Evolutionary conservation across 2,888 invertebrate genomes (phyloP).

Genomic region (Archips xylosteana): DNA sequence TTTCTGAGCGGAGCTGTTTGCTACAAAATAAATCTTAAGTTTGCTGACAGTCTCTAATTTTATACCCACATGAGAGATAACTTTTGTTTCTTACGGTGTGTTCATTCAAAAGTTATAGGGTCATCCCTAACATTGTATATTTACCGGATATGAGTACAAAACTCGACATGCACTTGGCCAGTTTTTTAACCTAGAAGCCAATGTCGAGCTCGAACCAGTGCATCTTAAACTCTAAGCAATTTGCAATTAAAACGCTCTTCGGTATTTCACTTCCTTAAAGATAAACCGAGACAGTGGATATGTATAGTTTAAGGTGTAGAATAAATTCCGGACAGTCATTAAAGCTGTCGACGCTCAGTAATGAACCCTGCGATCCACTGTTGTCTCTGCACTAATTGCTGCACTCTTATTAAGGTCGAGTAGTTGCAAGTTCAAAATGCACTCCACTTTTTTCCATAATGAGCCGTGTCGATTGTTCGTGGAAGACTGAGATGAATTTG

Average conservation of each 20-base stretch:
- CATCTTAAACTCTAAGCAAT: neutral
- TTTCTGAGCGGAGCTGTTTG: too few relatives aligned
- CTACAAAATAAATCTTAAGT: too few relatives aligned
- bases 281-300: constrained; percentile 2
- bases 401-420: constrained; percentile 70
- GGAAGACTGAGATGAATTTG: constrained; percentile 1
- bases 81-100: too few relatives aligned
- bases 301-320: constrained; percentile 46
- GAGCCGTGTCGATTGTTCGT: constrained; percentile 28
- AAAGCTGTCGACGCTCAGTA: constrained; percentile 60
- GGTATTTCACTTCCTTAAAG: neutral
- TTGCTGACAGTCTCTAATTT: too few relatives aligned
- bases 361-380: constrained; percentile 61
- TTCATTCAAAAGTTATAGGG: too few relatives aligned
- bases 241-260: neutral
- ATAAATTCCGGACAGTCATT: constrained; percentile 59
- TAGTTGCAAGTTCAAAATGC: constrained; percentile 63
- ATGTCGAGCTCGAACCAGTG: too few relatives aligned
- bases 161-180: too few relatives aligned
- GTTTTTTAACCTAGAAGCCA: too few relatives aligned
- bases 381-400: constrained; percentile 68
- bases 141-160: too few relatives aligned
- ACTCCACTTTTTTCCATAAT: constrained; percentile 47
- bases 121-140: too few relatives aligned
- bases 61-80: too few relatives aligned